phyloP scores from a whole-genome alignment of 2,888 invertebrate species.

The Drosophila crucigera region DNA sequence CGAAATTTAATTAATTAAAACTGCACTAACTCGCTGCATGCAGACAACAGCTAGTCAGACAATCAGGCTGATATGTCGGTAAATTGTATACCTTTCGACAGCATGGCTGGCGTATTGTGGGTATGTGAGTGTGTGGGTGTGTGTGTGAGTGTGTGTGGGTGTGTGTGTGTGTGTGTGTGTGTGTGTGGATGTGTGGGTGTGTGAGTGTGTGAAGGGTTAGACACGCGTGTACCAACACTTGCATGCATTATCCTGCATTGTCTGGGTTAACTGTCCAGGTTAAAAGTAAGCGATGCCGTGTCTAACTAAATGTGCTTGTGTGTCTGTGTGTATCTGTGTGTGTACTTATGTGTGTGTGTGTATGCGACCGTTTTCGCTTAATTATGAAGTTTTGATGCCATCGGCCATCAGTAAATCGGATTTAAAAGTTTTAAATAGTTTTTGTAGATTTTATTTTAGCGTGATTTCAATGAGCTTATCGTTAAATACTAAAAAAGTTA shows the following conservation, averaged over 20 bases:
- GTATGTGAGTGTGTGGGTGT: background rate
- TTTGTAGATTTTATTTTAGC: slow-evolving; percentile 27
- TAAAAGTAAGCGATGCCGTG: slow-evolving; percentile 45
- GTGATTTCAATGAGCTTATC: slow-evolving; percentile 1
- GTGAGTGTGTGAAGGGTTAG: background rate
- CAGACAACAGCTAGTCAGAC: slow-evolving; percentile 28
- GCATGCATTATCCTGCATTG: slow-evolving; percentile 41
- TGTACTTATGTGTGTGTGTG: slow-evolving; percentile 1
- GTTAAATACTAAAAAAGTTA: slow-evolving; percentile 5
- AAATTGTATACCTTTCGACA: background rate
- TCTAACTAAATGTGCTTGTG: slow-evolving; percentile 1
- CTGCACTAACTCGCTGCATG: slow-evolving; percentile 46
- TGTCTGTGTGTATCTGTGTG: slow-evolving; percentile 5
- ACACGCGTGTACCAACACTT: slow-evolving; percentile 9
- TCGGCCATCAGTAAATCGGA: slow-evolving; percentile 43
- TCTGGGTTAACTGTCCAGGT: slow-evolving; percentile 48
- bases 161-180: background rate
- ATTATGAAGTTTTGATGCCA: slow-evolving; percentile 52
- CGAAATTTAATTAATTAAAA: slow-evolving; percentile 78
- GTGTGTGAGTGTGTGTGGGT: background rate
- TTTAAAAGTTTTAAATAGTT: slow-evolving; percentile 34
- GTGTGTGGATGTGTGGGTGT: background rate
- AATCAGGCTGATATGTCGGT: slow-evolving; percentile 5
- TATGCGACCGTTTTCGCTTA: slow-evolving; percentile 19
- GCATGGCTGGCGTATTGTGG: slow-evolving; percentile 8